A percentile compares a stretch with the other conserved stretches of the same genome.
Conservation (phyloP, 2,888 invertebrate species). For the Tridacna crocea region DNA sequence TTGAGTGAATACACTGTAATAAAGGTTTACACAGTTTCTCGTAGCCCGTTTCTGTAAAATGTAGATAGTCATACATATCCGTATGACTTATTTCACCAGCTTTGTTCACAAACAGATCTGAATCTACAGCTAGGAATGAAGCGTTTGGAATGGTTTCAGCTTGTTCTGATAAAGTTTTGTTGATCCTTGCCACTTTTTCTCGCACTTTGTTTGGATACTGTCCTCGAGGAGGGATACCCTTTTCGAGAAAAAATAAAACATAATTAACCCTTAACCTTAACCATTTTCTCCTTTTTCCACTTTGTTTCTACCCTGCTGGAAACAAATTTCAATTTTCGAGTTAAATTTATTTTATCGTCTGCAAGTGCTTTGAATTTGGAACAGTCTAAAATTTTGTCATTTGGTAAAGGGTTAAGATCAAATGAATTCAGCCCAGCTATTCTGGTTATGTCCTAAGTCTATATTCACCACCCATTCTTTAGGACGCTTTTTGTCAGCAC, state of each 20-base stretch:
- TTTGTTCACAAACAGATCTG: conserved; percentile 86
- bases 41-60: conserved; percentile 93
- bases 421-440: no score
- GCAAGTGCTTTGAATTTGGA: no score
- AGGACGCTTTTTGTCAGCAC: no score
- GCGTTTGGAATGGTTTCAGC: conserved; percentile 87
- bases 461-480: no score
- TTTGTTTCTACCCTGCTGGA: not conserved
- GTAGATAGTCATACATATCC: conserved; percentile 96
- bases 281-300: conserved; percentile 4
- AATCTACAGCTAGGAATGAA: conserved; percentile 92
- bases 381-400: no score
- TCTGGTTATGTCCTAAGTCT: no score
- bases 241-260: conserved; percentile 58
- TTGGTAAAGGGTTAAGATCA: no score
- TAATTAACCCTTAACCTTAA: not conserved
- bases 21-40: conserved; percentile 87
- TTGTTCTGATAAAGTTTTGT: conserved; percentile 89
- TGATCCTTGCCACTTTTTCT: conserved; percentile 91
- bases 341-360: no score
- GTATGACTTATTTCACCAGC: conserved; percentile 91
- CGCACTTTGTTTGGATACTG: conserved; percentile 92
- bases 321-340: no score
- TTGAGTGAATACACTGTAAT: conserved; percentile 80
- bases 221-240: conserved; percentile 95